Base-by-base conservation (phyloP, 2,113 vertebrate genomes). In the Halichoerus grypus region DNA sequence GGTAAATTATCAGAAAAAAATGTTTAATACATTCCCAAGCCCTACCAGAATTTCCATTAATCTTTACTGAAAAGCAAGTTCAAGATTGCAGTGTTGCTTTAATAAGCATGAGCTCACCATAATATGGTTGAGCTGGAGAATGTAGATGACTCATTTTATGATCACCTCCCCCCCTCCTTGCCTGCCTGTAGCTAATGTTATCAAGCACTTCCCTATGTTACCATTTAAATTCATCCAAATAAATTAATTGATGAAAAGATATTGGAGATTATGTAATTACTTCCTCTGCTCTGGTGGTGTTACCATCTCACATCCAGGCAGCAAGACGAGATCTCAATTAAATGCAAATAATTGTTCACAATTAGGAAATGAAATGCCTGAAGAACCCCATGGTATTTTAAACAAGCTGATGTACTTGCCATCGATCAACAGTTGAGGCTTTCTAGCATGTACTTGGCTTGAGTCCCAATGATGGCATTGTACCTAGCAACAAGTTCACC, bases 261-360 rank as follows among this genome's bases (percentile, higher is more conserved):
- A 96, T 97, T 98, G 95, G 65, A 97, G 96, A 97, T 97, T 97
- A 97, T 97, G 95, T 98, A 98, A 98, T 98, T 98, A 97, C 96
- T 97, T 98, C 92, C 96, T 96, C 94, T 97, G 96, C 95, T 97
- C 97, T 91, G 90, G 93, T 96, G 94, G 96, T 96, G 83, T 91
- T 97, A 74, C 97, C 97, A 97, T 98, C 97, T 98, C 97, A 98
- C 97, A 97, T 97, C 65, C 94, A 98, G 90, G 95, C 97, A 97
- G 80, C 97, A 97, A 97, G 95, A 97, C 0, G 90, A 97, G 95
- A 96, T 97, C 97, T 97, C 98, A 98, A 97, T 98, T 97, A 97
- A 98, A 98, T 97, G 93, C 97, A 98, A 98, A 97, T 98, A 98
- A 98, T 98, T 98, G 98, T 97, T 97, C 95, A 96, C 96, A 97